A percentile compares a stretch with the other conserved stretches of the same genome.
Evolutionary conservation across 2,113 vertebrate genomes (phyloP).

Genomic region (Sialia sialis): DNA sequence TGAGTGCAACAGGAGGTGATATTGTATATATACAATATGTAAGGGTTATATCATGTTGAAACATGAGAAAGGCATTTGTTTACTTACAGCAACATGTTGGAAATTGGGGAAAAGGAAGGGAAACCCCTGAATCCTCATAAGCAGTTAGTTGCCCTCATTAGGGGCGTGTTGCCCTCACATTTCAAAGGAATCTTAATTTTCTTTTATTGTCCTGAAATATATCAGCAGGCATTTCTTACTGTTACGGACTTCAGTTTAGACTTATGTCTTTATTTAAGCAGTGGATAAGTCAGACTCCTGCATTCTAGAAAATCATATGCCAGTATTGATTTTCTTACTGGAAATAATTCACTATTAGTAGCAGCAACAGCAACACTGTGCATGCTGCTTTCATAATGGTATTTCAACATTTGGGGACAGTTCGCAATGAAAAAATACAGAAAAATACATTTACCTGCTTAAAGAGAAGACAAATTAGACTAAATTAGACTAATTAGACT

Average conservation of each 20-base stretch:
- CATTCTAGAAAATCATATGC: background rate
- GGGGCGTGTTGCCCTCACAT: background rate
- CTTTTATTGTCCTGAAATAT: background rate
- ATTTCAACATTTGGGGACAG: background rate
- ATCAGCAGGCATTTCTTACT: background rate
- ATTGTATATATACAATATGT: too few species aligned
- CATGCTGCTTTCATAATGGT: background rate
- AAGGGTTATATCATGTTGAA: background rate
- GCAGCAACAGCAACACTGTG: background rate
- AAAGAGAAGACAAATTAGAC: background rate
- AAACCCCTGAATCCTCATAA: background rate
- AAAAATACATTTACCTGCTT: background rate
- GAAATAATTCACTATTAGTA: background rate
- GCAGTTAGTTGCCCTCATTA: background rate
- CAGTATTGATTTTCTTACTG: conserved; percentile 21
- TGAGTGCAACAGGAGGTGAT: background rate
- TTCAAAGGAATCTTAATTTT: conserved; percentile 24
- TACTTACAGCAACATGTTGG: background rate
- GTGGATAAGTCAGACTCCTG: background rate
- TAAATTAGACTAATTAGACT: background rate
- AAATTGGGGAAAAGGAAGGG: background rate
- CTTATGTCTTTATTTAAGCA: conserved; percentile 18
- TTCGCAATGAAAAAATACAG: background rate
- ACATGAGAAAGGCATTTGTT: background rate
- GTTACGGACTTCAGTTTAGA: background rate